Evolutionary conservation across 2,888 invertebrate species (phyloP).

Genomic region (Nymphalis urticae): DNA sequence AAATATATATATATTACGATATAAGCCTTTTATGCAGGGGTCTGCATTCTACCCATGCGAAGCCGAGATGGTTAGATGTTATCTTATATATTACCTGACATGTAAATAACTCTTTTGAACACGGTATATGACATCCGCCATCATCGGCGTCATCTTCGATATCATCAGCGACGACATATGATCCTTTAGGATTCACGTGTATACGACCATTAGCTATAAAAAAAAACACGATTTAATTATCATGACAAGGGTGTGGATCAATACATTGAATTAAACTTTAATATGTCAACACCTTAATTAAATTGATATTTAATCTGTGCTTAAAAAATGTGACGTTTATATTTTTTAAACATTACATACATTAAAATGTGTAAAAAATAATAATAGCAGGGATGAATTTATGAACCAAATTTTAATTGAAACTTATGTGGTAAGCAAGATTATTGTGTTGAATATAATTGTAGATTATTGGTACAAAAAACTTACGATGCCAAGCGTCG

Average conservation of each 20-base stretch:
- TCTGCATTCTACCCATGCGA: background rate
- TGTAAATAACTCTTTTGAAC: constrained; percentile 63
- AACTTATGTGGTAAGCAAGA: too few relatives aligned
- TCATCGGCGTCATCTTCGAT: constrained; percentile 61
- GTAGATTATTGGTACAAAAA: background rate
- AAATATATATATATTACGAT: too few relatives aligned
- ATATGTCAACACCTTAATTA: too few relatives aligned
- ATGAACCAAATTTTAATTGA: too few relatives aligned
- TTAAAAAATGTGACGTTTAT: too few relatives aligned
- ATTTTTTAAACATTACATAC: too few relatives aligned
- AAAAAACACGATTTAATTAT: background rate
- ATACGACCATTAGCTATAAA: constrained; percentile 38
- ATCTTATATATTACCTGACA: constrained; percentile 60
- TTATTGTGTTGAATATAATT: too few relatives aligned
- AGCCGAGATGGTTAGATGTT: background rate
- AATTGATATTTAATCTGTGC: too few relatives aligned
- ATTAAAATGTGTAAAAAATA: too few relatives aligned
- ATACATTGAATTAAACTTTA: too few relatives aligned
- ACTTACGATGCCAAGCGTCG: constrained; percentile 72
- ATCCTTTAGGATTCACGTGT: constrained; percentile 37
- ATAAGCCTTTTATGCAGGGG: too few relatives aligned
- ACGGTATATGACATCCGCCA: constrained; percentile 61
- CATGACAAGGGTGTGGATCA: background rate
- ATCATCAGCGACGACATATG: constrained; percentile 60
- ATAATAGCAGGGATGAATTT: too few relatives aligned